A percentile compares a stretch with the other conserved stretches of the same genome.
Evolutionary conservation across 2,797 vertebrate species (phyloP).

Genomic region (Adrianichthys oophorus): DNA sequence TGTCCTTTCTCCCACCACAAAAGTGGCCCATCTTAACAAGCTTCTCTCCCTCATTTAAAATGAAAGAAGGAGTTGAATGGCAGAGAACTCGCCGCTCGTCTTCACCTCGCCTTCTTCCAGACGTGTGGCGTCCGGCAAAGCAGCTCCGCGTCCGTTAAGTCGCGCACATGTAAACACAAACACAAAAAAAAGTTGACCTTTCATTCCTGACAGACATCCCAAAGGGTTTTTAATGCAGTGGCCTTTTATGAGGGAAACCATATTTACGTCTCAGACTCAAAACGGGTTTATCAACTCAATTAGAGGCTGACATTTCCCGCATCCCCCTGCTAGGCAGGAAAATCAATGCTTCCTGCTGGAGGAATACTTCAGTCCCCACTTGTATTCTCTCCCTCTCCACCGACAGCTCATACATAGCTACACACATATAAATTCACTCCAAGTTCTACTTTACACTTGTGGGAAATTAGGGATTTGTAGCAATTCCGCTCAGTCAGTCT

Average conservation of each 20-base stretch:
- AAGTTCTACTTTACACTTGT: constrained; percentile 23
- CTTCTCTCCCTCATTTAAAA: constrained; percentile 20
- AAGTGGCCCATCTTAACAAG: constrained; percentile 47
- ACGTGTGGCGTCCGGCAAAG: constrained; percentile 8
- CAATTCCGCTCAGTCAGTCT: constrained; percentile 44
- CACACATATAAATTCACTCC: constrained; percentile 21
- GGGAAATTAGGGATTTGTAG: constrained; percentile 54
- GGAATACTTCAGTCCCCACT: constrained; percentile 70
- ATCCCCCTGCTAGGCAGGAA: constrained; percentile 62
- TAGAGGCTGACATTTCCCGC: constrained; percentile 78
- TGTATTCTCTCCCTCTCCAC: constrained; percentile 55
- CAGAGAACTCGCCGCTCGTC: constrained; percentile 14
- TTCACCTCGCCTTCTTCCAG: constrained; percentile 17
- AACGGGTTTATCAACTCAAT: constrained; percentile 79
- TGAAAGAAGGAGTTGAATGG: constrained; percentile 30
- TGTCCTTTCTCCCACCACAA: constrained; percentile 31
- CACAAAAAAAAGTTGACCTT: constrained; percentile 28
- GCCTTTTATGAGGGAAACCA: constrained; percentile 57
- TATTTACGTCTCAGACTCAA: constrained; percentile 74
- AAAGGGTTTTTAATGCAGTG: constrained; percentile 48
- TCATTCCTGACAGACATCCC: constrained; percentile 44
- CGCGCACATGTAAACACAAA: constrained; percentile 28
- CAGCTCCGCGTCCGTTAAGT: constrained; percentile 18
- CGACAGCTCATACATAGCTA: constrained; percentile 51
- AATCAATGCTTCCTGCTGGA: constrained; percentile 73